Percentiles rank a stretch among this genome's conserved stretches.
Conservation (phyloP, 2,113 vertebrate species). For the Protobothrops mucrosquamatus region DNA sequence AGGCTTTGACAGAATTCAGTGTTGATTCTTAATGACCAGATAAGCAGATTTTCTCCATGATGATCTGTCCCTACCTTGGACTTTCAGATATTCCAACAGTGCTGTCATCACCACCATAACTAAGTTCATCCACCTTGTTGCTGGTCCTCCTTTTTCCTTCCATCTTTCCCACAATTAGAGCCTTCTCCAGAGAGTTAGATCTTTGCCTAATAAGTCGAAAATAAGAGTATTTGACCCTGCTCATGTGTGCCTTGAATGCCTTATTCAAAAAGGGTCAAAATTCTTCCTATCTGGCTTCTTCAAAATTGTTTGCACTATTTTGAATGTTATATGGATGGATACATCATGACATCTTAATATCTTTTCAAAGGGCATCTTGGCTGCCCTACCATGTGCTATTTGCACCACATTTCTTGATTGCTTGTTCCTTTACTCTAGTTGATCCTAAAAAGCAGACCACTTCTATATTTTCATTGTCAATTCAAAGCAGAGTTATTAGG, state of each 20-base stretch:
- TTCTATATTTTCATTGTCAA: background rate
- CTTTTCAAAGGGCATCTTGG: background rate
- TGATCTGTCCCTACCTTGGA: background rate
- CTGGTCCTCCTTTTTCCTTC: background rate
- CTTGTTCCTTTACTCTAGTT: background rate
- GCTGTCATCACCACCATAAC: background rate
- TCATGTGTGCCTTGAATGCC: background rate
- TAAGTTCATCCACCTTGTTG: background rate
- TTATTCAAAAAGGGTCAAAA: background rate
- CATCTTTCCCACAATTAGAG: background rate
- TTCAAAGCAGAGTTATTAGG: background rate
- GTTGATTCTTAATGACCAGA: background rate
- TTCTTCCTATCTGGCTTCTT: background rate
- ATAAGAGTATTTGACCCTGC: background rate
- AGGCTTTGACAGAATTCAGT: background rate
- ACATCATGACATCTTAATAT: background rate
- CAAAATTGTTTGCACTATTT: background rate
- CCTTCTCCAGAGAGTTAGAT: background rate
- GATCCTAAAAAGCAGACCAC: background rate
- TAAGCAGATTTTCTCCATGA: background rate
- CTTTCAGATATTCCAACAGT: background rate
- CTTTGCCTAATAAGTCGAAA: background rate
- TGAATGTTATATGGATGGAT: background rate
- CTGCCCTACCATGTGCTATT: background rate
- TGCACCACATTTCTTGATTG: background rate